Percentiles rank a stretch among this genome's conserved stretches.
Conservation (phyloP, 2,113 vertebrate genomes). For the Ciconia boyciana region DNA sequence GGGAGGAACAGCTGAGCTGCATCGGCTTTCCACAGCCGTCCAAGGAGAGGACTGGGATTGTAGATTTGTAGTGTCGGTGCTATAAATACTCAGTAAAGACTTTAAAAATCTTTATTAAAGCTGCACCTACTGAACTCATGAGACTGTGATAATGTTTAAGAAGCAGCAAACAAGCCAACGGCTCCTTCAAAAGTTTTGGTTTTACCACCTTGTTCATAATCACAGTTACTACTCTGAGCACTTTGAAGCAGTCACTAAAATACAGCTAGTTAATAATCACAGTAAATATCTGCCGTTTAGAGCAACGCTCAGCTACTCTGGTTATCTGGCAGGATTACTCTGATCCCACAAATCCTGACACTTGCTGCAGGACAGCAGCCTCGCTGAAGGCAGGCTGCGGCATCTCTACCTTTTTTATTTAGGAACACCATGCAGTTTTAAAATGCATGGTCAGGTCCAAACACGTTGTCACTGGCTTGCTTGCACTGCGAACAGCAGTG, state of each 20-base stretch:
- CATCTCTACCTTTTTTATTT: not conserved
- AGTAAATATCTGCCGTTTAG: not conserved
- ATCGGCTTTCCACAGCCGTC: not conserved
- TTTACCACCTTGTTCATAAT: not conserved
- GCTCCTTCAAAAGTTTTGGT: not conserved
- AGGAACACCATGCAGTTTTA: not conserved
- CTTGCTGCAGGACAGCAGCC: not conserved
- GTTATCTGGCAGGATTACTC: not conserved
- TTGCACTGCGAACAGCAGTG: not conserved
- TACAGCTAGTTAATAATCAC: not conserved
- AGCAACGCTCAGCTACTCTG: not conserved
- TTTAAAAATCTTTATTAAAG: not conserved
- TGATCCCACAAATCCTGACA: not conserved
- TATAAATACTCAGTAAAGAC: not conserved
- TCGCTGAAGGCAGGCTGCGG: not conserved
- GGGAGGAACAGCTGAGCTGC: not conserved
- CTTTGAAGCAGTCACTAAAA: not conserved
- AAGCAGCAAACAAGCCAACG: not conserved
- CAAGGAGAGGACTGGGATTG: not conserved
- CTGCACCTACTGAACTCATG: not conserved
- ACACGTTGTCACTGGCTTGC: accelerated
- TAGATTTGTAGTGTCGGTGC: not conserved
- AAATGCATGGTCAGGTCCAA: accelerated
- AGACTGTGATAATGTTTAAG: not conserved
- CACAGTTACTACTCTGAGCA: not conserved